Base-by-base conservation (phyloP, 2,797 vertebrate species). In the Rhinatrema bivittatum region DNA sequence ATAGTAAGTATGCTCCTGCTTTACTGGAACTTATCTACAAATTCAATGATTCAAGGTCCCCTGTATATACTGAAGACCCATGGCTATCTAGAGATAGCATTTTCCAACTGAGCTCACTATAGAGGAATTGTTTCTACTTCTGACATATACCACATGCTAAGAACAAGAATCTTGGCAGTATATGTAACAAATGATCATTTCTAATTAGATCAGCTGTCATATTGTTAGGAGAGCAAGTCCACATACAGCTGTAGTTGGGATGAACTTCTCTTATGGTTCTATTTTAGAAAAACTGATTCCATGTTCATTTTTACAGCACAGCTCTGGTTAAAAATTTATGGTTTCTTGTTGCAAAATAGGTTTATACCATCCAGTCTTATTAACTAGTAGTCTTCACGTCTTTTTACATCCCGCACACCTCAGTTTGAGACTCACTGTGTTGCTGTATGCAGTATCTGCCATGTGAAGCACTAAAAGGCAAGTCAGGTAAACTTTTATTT, bases 201-300 rank as follows among this genome's bases (percentile, higher is more conserved):
- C 36, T 52, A 57, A 57, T 48, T 43, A 52, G 48, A 37, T 52
- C 39, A 42, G 24, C 39, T 39, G 28, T 32, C 44, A 39, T 29
- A 27, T 21, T 7, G 36, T 27, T 20, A 29, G 20, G 26, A 20
- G 26, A 16, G 28, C 28, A 29, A 36, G 28, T 27, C 29, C 29
- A 20, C 36, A 21, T 19, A 29, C 19, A 29, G 36, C 36, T 28
- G 20, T 13, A 22, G n/a, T n/a, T n/a, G n/a, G n/a, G n/a, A n/a
- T n/a, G n/a, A n/a, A n/a, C n/a, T n/a, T n/a, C n/a, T n/a, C n/a
- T n/a, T n/a, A n/a, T n/a, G n/a, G n/a, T n/a, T n/a, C n/a, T n/a
- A n/a, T n/a, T n/a, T n/a, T n/a, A n/a, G n/a, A n/a, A n/a, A n/a
- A n/a, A n/a, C n/a, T n/a, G n/a, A n/a, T n/a, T n/a, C n/a, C n/a